A percentile compares a stretch with the other conserved stretches of the same genome.
These are phyloP conservation scores for Phalloptychus januarius DNA, from an alignment of 2,797 vertebrate genomes.

Conservation along the genomic window DNA sequence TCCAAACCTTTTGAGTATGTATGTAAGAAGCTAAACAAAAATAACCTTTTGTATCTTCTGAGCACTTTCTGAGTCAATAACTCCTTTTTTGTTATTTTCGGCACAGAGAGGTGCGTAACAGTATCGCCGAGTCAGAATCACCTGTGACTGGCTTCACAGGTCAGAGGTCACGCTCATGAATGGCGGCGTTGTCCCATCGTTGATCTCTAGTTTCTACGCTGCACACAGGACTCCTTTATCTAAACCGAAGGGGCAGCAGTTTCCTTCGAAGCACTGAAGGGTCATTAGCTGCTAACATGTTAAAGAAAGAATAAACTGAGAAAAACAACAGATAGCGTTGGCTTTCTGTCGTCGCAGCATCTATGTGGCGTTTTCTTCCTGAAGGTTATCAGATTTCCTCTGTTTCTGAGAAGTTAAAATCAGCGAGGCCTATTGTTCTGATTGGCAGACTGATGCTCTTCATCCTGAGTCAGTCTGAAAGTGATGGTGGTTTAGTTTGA, in stretches of 20 bases:
- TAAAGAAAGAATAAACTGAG: background rate
- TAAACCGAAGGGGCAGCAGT: conserved; percentile 25
- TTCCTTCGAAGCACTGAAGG: conserved; percentile 9
- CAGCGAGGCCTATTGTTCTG: background rate
- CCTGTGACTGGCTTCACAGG: conserved; percentile 57
- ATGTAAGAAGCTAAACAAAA: background rate
- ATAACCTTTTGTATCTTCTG: no score
- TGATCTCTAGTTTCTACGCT: conserved; percentile 68
- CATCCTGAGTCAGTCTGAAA: background rate
- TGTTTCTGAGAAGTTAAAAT: background rate
- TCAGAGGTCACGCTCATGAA: conserved; percentile 67
- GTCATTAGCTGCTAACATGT: background rate
- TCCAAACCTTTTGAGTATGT: background rate
- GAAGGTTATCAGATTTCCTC: background rate
- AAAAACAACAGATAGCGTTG: background rate
- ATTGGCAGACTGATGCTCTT: background rate
- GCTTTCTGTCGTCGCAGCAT: background rate
- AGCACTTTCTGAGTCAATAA: background rate
- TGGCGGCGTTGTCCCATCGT: conserved; percentile 57
- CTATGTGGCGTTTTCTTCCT: background rate
- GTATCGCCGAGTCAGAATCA: conserved; percentile 59
- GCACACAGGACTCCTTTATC: conserved; percentile 61
- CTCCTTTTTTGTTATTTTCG: conserved; percentile 16
- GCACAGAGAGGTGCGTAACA: conserved; percentile 56
- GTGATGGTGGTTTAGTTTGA: background rate